Percentiles rank a stretch among this genome's conserved stretches.
Conservation (phyloP, 2,888 invertebrate species). For the Yponomeuta plumbellus region DNA sequence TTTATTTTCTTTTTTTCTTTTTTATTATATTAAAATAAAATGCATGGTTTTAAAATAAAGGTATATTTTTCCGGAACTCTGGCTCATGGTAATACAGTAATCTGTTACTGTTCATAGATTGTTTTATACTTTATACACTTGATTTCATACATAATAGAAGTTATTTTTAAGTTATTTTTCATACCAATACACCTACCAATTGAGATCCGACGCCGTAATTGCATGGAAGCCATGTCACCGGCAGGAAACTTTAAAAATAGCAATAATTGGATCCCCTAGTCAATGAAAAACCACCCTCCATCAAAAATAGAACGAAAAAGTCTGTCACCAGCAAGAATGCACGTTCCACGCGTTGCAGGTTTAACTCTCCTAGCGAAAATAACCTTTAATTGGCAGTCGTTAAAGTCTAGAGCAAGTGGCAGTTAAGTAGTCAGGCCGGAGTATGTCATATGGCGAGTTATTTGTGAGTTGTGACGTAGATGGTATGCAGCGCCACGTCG, state of each 20-base stretch:
- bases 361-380: neutral
- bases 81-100: too few relatives aligned
- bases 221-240: neutral
- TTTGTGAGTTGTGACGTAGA: constrained; percentile 6
- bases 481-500: neutral
- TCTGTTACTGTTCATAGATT: too few relatives aligned
- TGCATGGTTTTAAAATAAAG: too few relatives aligned
- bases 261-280: neutral
- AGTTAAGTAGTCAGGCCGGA: neutral
- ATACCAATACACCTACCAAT: neutral
- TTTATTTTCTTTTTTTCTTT: too few relatives aligned
- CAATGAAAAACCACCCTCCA: neutral
- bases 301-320: neutral
- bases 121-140: too few relatives aligned
- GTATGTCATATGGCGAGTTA: neutral
- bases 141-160: too few relatives aligned
- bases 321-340: neutral
- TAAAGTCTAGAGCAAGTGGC: neutral
- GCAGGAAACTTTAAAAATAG: neutral
- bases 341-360: neutral
- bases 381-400: too few relatives aligned
- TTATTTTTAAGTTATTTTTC: neutral
- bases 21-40: too few relatives aligned
- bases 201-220: neutral
- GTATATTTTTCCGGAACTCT: too few relatives aligned